These are phyloP conservation scores for Heliconius ethilla DNA, from an alignment of 2,888 invertebrate genomes.

Conservation along the genomic window DNA sequence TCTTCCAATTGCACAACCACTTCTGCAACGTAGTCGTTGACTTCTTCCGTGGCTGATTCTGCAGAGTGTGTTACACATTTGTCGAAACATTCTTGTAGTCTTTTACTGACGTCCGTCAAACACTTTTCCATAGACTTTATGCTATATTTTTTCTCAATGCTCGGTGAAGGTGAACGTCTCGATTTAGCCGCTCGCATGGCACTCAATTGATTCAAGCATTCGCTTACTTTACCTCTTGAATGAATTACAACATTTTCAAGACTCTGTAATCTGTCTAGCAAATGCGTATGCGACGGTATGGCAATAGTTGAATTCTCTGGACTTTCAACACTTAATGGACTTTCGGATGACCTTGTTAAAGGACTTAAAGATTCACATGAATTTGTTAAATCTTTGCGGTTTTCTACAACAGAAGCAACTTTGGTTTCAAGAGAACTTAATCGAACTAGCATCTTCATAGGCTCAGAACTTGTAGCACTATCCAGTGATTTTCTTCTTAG, in stretches of 20 bases:
- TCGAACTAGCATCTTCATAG: slow-evolving; percentile 90
- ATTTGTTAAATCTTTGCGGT: slow-evolving; percentile 73
- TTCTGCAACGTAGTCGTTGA: slow-evolving; percentile 79
- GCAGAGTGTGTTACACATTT: slow-evolving; percentile 80
- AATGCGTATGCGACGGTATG: slow-evolving; percentile 79
- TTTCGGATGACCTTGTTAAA: slow-evolving; percentile 67
- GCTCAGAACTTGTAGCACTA: slow-evolving; percentile 89
- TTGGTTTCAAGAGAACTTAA: slow-evolving; percentile 89
- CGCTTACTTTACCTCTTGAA: slow-evolving; percentile 85
- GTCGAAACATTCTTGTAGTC: slow-evolving; percentile 83
- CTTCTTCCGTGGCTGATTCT: slow-evolving; percentile 61
- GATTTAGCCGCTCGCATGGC: slow-evolving; percentile 83
- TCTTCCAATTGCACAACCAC: slow-evolving; percentile 85
- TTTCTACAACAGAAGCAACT: slow-evolving; percentile 83
- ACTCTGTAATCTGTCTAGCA: slow-evolving; percentile 82
- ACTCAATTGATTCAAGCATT: slow-evolving; percentile 85
- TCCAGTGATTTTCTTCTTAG: slow-evolving; percentile 89
- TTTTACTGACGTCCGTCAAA: slow-evolving; percentile 83
- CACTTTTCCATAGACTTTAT: slow-evolving; percentile 84
- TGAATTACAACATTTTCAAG: slow-evolving; percentile 84
- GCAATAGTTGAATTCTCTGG: slow-evolving; percentile 66
- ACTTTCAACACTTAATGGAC: slow-evolving; percentile 60
- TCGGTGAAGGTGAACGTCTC: slow-evolving; percentile 84
- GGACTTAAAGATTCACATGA: slow-evolving; percentile 82
- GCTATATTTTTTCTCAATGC: slow-evolving; percentile 84